Percentiles rank a stretch among this genome's conserved stretches.
Conservation (phyloP, 2,113 vertebrate genomes). For the Eolophus roseicapilla region DNA sequence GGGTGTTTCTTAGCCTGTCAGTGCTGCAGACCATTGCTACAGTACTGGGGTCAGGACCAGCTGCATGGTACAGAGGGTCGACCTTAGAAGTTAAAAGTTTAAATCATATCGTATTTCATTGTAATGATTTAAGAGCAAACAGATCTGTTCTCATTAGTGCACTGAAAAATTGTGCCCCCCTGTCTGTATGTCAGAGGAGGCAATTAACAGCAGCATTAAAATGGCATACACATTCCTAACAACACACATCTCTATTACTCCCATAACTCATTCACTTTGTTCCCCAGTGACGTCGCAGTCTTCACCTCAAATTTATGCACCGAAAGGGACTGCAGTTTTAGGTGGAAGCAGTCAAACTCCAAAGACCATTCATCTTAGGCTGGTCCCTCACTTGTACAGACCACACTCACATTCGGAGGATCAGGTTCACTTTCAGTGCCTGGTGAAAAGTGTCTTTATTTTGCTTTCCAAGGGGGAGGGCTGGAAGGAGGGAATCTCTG, state of each 20-base stretch:
- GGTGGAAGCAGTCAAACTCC: background rate
- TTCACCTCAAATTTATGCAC: constrained; percentile 53
- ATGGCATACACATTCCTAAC: background rate
- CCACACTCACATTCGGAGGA: background rate
- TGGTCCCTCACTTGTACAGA: background rate
- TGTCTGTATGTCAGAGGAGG: constrained; percentile 5
- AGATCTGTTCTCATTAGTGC: constrained; percentile 30
- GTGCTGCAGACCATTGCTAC: background rate
- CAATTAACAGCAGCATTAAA: constrained; percentile 27
- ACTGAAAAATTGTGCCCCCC: background rate
- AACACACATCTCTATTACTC: background rate
- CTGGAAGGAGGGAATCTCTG: constrained; percentile 1
- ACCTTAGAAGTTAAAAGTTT: constrained; percentile 30
- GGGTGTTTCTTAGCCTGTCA: background rate
- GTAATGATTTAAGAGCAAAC: constrained; percentile 28
- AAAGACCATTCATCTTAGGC: constrained; percentile 11
- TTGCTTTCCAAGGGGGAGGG: background rate
- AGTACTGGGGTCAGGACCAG: background rate
- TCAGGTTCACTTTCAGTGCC: constrained; percentile 29
- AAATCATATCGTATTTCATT: constrained; percentile 18
- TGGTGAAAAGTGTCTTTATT: constrained; percentile 36
- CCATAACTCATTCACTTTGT: constrained; percentile 28
- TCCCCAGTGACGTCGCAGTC: background rate
- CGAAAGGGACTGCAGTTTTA: background rate
- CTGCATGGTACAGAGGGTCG: background rate